phyloP scores from a whole-genome alignment of 2,113 vertebrate genomes.

The Calypte anna region DNA sequence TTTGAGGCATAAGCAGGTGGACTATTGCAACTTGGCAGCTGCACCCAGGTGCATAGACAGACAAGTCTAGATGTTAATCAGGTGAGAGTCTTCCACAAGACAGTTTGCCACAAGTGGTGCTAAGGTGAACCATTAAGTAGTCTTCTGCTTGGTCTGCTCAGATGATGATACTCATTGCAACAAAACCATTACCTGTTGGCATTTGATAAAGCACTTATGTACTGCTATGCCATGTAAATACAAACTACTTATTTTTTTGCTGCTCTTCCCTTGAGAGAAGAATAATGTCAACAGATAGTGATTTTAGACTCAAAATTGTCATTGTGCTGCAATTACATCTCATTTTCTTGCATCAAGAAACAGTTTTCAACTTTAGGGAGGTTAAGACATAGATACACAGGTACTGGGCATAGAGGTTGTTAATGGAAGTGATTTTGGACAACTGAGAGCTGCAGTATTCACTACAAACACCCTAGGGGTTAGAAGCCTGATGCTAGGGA shows the following conservation, averaged over 20 bases:
- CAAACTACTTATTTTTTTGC: background rate
- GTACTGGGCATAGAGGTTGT: background rate
- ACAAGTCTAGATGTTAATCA: background rate
- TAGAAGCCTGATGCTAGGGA: background rate
- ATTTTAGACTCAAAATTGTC: background rate
- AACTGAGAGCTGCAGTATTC: background rate
- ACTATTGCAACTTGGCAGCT: background rate
- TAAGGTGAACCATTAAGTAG: background rate
- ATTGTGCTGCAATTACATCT: fast-evolving
- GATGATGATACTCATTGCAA: background rate
- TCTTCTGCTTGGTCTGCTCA: background rate
- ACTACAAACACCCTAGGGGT: fast-evolving
- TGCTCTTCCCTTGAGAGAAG: background rate
- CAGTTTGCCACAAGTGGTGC: background rate
- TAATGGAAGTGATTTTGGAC: background rate
- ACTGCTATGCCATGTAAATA: background rate
- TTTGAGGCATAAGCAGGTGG: background rate
- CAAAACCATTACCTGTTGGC: background rate
- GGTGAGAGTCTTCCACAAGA: background rate
- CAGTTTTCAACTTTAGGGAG: background rate
- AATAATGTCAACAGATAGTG: background rate
- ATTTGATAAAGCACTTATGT: background rate
- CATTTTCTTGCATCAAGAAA: background rate
- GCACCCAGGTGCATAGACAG: background rate
- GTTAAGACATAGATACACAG: too few relatives aligned